Evolutionary conservation across 1,140 invertebrate species (phyloP).

Genomic region (Amyelois transitella): DNA sequence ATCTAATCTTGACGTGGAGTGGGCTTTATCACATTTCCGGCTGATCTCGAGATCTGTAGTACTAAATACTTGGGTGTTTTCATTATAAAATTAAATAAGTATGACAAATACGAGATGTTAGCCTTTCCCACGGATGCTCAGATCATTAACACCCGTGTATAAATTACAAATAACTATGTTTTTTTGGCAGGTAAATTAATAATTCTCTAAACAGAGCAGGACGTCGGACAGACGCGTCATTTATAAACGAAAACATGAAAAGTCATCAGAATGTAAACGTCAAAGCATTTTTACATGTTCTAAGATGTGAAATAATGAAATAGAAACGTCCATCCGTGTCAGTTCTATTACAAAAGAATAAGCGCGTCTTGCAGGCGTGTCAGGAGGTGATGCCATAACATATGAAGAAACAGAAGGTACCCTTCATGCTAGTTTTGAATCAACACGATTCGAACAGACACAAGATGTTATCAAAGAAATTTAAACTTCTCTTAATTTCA

Average conservation of each 20-base stretch:
- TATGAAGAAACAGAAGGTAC: slow-evolving; percentile 15
- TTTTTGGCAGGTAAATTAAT: slow-evolving; percentile 8
- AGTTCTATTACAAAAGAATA: slow-evolving; percentile 26
- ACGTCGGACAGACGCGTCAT: slow-evolving; percentile 1
- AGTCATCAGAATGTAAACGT: slow-evolving; percentile 13
- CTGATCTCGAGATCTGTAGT: slow-evolving; percentile 15
- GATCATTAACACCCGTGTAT: not conserved
- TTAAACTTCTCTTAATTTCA: no score
- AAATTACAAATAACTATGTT: slow-evolving; percentile 1
- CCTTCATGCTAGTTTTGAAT: no score
- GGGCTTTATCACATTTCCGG: slow-evolving; percentile 55
- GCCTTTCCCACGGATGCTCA: slow-evolving; percentile 38
- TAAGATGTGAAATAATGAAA: slow-evolving; percentile 27
- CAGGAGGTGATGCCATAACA: not conserved
- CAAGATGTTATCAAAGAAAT: no score
- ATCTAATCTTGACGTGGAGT: slow-evolving; percentile 54
- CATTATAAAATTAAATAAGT: slow-evolving; percentile 28
- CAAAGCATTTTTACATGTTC: slow-evolving; percentile 31
- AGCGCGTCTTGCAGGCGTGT: slow-evolving; percentile 8
- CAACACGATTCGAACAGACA: no score
- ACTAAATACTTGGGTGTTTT: slow-evolving; percentile 28
- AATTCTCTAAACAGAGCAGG: slow-evolving; percentile 4
- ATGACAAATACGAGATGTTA: slow-evolving; percentile 37
- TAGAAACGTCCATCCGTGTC: slow-evolving; percentile 30
- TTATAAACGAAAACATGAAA: slow-evolving; percentile 9